Conservation (phyloP, 1,140 invertebrate species). For the Lutraria rhynchaena region DNA sequence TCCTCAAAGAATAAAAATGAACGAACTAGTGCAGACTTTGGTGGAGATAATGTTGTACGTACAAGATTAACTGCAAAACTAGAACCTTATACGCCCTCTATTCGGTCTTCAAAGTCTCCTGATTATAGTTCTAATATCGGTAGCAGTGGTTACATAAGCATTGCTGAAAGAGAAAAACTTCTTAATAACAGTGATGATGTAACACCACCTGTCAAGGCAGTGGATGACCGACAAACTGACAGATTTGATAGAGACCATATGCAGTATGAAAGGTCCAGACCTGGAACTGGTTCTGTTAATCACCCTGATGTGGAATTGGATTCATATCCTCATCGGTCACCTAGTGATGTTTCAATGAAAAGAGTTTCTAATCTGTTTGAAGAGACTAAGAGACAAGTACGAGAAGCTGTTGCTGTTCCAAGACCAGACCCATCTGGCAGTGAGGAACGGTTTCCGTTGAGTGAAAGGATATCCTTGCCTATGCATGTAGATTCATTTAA, state of each 20-base stretch:
- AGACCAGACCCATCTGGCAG: conserved; percentile 56
- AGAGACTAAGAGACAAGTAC: conserved; percentile 49
- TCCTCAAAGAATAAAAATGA: neutral
- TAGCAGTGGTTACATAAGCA: conserved; percentile 21
- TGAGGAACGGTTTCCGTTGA: conserved; percentile 54
- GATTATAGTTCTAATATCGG: conserved; percentile 7
- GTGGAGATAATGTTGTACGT: conserved; percentile 21
- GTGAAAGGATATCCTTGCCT: conserved; percentile 21
- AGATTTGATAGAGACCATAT: neutral
- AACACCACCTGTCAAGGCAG: neutral
- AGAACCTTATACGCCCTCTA: conserved; percentile 27
- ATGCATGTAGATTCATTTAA: conserved; percentile 44
- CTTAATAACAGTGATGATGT: conserved; percentile 37
- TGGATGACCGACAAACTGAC: neutral
- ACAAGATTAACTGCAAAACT: conserved; percentile 38
- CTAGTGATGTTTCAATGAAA: conserved; percentile 50
- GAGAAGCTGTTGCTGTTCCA: conserved; percentile 42
- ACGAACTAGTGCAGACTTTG: neutral
- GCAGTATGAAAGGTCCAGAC: conserved; percentile 1
- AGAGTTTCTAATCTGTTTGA: conserved; percentile 55
- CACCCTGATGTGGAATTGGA: conserved; percentile 3
- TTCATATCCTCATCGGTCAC: conserved; percentile 23
- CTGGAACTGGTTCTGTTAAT: neutral
- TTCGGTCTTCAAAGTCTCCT: conserved; percentile 25
- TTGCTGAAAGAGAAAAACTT: conserved; percentile 48